Conservation (phyloP, 2,888 invertebrate genomes). For the Zygogramma bicolorata region DNA sequence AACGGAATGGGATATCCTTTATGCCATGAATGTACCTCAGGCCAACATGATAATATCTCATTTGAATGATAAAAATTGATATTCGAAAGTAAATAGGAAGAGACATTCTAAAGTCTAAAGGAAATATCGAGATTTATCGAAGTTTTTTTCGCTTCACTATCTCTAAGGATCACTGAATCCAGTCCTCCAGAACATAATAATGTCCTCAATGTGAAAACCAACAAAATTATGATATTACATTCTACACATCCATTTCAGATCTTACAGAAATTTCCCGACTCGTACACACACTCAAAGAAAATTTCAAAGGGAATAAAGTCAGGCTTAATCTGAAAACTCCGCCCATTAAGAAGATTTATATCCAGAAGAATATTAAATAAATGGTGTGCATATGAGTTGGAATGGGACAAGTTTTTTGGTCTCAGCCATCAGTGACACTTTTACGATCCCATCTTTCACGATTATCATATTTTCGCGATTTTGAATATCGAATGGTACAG, state of each 20-base stretch:
- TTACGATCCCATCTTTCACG: conserved; percentile 56
- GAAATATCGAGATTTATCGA: too few species aligned
- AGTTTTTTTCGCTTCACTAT: too few species aligned
- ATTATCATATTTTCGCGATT: conserved; percentile 57
- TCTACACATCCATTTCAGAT: not conserved
- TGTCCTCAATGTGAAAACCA: not conserved
- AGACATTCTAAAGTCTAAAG: too few species aligned
- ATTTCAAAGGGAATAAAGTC: conserved; percentile 25
- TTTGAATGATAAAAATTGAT: too few species aligned
- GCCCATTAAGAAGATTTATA: conserved; percentile 47
- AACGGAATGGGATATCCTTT: too few species aligned
- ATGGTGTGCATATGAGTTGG: conserved; percentile 50
- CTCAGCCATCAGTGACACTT: conserved; percentile 51
- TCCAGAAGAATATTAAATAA: conserved; percentile 49
- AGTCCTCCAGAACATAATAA: not conserved
- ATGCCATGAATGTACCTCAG: too few species aligned
- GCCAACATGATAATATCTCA: too few species aligned
- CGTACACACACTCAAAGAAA: not conserved
- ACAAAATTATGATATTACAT: not conserved
- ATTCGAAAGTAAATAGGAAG: too few species aligned
- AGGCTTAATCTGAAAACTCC: conserved; percentile 39
- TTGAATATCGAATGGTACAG: conserved; percentile 50
- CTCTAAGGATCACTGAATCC: too few species aligned
- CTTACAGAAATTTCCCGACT: not conserved
- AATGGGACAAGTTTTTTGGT: conserved; percentile 49